These are phyloP conservation scores for Mythimna impura DNA, from an alignment of 2,888 invertebrate genomes.

Conservation along the genomic window DNA sequence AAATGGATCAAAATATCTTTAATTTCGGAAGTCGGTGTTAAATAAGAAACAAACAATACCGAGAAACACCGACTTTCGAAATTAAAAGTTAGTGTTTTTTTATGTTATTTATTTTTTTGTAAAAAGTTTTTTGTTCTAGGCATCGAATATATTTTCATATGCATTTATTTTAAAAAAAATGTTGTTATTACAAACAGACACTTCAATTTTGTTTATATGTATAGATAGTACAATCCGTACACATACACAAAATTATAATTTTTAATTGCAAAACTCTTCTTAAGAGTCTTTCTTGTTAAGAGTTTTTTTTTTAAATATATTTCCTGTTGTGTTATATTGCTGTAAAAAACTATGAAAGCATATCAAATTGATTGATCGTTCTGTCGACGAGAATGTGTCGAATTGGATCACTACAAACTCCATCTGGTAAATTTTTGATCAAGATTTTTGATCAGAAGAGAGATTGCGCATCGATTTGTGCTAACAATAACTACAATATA, in stretches of 20 bases:
- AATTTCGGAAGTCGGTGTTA: too few relatives aligned
- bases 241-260: neutral
- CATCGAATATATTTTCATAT: too few relatives aligned
- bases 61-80: too few relatives aligned
- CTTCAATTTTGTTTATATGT: too few relatives aligned
- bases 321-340: neutral
- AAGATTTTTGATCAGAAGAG: neutral
- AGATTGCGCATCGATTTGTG: constrained; percentile 19
- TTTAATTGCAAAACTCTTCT: neutral
- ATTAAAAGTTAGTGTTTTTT: too few relatives aligned
- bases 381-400: constrained; percentile 18
- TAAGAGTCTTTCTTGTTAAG: neutral
- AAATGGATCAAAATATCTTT: too few relatives aligned
- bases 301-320: too few relatives aligned
- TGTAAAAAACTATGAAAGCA: constrained; percentile 24
- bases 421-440: constrained; percentile 19
- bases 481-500: neutral
- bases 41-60: too few relatives aligned
- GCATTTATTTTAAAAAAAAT: too few relatives aligned
- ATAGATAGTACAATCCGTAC: neutral
- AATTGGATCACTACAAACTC: constrained; percentile 10
- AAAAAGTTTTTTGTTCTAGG: too few relatives aligned
- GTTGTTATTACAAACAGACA: too few relatives aligned
- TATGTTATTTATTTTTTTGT: too few relatives aligned
- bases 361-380: constrained; percentile 35